Percentiles rank a stretch among this genome's conserved stretches.
phyloP scores from a whole-genome alignment of 2,113 vertebrate genomes.

The Neodontobutis hainanensis region DNA sequence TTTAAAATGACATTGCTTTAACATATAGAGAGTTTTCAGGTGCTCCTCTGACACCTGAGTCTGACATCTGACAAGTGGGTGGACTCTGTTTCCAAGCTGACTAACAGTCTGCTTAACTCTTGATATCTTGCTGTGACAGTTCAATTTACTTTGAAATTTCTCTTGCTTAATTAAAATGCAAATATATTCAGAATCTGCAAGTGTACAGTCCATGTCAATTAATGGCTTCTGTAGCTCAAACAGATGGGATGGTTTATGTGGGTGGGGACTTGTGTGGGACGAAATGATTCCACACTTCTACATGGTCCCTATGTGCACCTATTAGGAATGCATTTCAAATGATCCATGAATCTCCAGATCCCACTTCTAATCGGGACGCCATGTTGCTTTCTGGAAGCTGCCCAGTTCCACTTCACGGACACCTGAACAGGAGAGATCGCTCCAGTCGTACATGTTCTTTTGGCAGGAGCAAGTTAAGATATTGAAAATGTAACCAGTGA shows the following conservation, averaged over 20 bases:
- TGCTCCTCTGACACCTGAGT: no score
- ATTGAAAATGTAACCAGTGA: background rate
- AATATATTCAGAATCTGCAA: slow-evolving; percentile 18
- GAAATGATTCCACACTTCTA: background rate
- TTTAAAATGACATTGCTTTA: no score
- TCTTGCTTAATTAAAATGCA: background rate
- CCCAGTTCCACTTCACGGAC: slow-evolving; percentile 37
- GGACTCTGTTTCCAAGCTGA: no score
- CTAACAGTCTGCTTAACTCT: no score
- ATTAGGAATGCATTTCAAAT: slow-evolving; percentile 27
- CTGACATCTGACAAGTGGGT: no score
- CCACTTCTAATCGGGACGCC: slow-evolving; percentile 16
- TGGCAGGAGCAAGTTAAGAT: background rate
- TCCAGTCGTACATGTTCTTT: slow-evolving; percentile 23
- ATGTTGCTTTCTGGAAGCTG: slow-evolving; percentile 35
- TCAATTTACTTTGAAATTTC: background rate
- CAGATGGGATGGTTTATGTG: slow-evolving; percentile 46
- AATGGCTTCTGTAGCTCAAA: slow-evolving; percentile 12
- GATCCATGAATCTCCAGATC: slow-evolving; percentile 50
- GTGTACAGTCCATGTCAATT: slow-evolving; percentile 31
- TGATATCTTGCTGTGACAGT: background rate
- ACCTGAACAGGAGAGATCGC: background rate
- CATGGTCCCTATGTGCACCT: slow-evolving; percentile 26
- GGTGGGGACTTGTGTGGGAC: slow-evolving; percentile 18
- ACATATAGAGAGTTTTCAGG: no score